phyloP scores from a whole-genome alignment of 2,888 invertebrate species.

The Acleris holmiana region DNA sequence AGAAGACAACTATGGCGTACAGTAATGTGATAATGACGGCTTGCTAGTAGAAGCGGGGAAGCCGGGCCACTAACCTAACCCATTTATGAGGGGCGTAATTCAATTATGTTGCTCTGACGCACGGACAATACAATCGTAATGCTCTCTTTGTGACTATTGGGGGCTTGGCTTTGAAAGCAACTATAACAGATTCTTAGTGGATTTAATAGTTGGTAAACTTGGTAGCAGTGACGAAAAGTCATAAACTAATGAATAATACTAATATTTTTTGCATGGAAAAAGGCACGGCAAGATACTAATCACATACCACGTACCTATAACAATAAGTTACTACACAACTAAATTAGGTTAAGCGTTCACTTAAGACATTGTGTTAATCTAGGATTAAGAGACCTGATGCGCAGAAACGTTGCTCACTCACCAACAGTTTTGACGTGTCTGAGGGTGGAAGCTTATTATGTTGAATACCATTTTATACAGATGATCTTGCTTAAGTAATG shows the following conservation, averaged over 20 bases:
- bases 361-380: background rate
- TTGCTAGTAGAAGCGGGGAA: constrained; percentile 49
- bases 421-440: too few relatives aligned
- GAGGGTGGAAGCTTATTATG: too few relatives aligned
- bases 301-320: background rate
- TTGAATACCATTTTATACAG: too few relatives aligned
- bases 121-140: constrained; percentile 36
- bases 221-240: background rate
- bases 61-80: constrained; percentile 74
- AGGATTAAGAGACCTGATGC: background rate
- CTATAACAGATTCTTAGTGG: background rate
- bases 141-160: constrained; percentile 24
- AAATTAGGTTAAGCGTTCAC: background rate
- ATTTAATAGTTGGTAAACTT: constrained; percentile 11
- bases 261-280: background rate
- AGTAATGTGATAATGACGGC: constrained; percentile 57
- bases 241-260: background rate
- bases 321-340: background rate
- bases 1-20: background rate
- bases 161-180: constrained; percentile 23
- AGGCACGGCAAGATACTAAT: background rate
- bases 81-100: constrained; percentile 71
- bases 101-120: constrained; percentile 60
- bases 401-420: background rate
- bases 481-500: too few relatives aligned